phyloP scores from a whole-genome alignment of 2,113 vertebrate genomes.

The Callionymus lyra region DNA sequence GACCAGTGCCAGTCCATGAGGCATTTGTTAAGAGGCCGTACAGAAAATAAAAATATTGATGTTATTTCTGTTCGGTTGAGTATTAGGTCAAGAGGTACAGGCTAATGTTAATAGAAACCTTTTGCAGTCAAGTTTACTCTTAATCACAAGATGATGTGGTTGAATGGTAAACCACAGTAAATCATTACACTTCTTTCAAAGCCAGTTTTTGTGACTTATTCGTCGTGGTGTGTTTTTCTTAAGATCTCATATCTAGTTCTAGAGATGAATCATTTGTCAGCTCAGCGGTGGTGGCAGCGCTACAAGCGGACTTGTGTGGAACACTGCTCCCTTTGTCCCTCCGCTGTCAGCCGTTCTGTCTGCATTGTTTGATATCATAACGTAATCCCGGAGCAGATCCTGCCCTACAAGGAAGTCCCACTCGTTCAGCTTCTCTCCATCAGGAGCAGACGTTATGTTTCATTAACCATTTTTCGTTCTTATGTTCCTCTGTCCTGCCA shows the following conservation, averaged over 20 bases:
- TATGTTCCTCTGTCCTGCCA: no score
- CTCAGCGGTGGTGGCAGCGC: constrained; percentile 2
- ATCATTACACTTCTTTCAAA: constrained; percentile 6
- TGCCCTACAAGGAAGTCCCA: constrained; percentile 42
- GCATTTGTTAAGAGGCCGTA: no score
- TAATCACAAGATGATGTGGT: no score
- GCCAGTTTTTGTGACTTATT: constrained; percentile 6
- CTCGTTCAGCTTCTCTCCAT: constrained; percentile 34
- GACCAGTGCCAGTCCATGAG: no score
- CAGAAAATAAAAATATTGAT: no score
- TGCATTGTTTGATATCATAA: constrained; percentile 52
- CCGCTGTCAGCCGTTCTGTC: constrained; percentile 22
- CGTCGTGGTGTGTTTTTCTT: constrained; percentile 14
- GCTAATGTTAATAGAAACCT: no score
- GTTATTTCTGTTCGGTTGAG: no score
- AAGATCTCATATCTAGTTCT: constrained; percentile 22
- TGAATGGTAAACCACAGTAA: no score
- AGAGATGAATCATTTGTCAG: constrained; percentile 39
- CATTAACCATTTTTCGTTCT: background rate
- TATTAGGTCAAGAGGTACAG: no score
- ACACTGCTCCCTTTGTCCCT: constrained; percentile 52
- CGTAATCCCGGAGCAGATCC: constrained; percentile 48
- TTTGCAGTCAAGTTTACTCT: no score
- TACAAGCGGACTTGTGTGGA: constrained; percentile 19
- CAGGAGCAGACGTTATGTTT: constrained; percentile 23